These are phyloP conservation scores for Mesembrinibis cayennensis DNA, from an alignment of 2,113 vertebrate species.

Conservation along the genomic window DNA sequence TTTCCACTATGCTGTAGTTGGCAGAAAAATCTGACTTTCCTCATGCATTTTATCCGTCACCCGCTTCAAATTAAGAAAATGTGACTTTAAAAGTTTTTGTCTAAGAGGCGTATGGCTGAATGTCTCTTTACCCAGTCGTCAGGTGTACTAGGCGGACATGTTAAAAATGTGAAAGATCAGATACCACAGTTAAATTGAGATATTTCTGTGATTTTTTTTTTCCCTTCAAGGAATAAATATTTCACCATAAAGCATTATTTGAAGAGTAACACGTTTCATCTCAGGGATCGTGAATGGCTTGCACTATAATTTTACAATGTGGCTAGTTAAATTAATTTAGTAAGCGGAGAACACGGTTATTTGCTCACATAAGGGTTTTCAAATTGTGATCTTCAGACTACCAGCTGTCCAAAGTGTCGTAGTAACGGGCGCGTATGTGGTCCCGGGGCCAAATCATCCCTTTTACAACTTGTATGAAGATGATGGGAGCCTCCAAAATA, in stretches of 20 bases:
- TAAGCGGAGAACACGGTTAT: not conserved
- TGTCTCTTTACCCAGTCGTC: not conserved
- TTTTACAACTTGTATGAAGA: not conserved
- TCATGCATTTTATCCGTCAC: slow-evolving; percentile 20
- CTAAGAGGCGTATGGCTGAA: not conserved
- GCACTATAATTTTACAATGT: not conserved
- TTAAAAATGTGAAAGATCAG: not conserved
- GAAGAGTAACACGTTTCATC: slow-evolving; percentile 32
- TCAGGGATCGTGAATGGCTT: not conserved
- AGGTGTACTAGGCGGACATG: not conserved
- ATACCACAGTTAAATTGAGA: not conserved
- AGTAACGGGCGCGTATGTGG: not conserved
- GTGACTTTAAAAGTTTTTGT: not conserved
- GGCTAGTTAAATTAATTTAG: not conserved
- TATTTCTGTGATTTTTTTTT: not conserved
- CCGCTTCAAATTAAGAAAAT: slow-evolving; percentile 20
- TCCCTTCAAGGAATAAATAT: not conserved
- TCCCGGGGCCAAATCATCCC: not conserved
- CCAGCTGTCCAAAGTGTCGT: not conserved
- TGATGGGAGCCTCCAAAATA: not conserved
- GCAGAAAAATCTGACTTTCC: slow-evolving; percentile 8
- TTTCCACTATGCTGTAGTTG: slow-evolving; percentile 28
- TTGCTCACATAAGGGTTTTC: not conserved
- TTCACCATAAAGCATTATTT: slow-evolving; percentile 10
- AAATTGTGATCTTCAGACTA: not conserved